Evolutionary conservation across 2,113 vertebrate genomes (phyloP).

Genomic region (Pao palembangensis): DNA sequence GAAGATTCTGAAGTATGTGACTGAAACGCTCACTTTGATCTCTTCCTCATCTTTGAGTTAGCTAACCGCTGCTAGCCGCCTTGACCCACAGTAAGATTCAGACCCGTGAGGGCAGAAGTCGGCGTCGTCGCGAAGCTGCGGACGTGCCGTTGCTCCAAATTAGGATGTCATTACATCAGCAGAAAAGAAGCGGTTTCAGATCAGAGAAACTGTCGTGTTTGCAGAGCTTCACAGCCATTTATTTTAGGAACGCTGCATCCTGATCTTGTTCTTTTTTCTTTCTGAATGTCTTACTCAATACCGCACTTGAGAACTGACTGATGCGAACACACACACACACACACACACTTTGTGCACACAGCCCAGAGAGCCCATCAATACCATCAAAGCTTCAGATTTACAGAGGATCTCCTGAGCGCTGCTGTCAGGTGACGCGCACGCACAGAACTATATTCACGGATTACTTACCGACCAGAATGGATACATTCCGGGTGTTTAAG

Average conservation of each 20-base stretch:
- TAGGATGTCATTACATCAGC: not conserved
- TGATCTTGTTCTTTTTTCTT: constrained; percentile 35
- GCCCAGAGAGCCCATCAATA: constrained; percentile 39
- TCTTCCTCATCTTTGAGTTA: too few relatives aligned
- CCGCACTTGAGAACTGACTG: not conserved
- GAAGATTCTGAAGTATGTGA: too few relatives aligned
- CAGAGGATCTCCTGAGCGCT: constrained; percentile 17
- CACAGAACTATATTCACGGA: constrained; percentile 33
- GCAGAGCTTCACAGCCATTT: constrained; percentile 10
- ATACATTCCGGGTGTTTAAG: constrained; percentile 44
- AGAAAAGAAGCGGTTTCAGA: constrained; percentile 2
- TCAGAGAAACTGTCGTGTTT: not conserved
- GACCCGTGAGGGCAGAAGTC: too few relatives aligned
- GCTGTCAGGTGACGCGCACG: constrained; percentile 14
- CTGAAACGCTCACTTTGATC: too few relatives aligned
- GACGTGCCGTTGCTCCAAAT: too few relatives aligned
- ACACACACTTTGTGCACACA: constrained; percentile 9
- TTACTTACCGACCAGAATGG: constrained; percentile 53
- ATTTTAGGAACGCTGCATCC: constrained; percentile 33
- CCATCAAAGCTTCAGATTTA: constrained; percentile 38
- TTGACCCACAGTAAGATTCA: not conserved
- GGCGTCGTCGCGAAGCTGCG: too few relatives aligned
- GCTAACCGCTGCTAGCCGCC: too few relatives aligned
- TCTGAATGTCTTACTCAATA: constrained; percentile 3
- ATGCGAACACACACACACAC: constrained; percentile 2